Conservation (phyloP, 1,140 invertebrate species). For the Eubasilissa regina region DNA sequence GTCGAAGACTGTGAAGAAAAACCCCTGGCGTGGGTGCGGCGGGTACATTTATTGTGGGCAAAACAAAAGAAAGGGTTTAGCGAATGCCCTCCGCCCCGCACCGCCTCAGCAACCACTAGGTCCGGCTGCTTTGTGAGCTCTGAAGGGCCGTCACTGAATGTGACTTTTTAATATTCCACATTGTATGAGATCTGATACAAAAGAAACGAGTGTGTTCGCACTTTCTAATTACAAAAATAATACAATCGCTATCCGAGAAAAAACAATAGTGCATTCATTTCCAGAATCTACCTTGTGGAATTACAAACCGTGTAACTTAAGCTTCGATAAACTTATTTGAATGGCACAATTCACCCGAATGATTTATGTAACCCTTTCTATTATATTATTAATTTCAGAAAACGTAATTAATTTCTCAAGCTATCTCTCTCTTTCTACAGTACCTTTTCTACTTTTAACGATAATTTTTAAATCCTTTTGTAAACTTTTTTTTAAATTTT, state of each 20-base stretch:
- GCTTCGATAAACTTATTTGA: too few relatives aligned
- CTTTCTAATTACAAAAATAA: not conserved
- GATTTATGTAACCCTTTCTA: too few relatives aligned
- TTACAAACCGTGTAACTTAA: too few relatives aligned
- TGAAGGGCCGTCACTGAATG: constrained; percentile 47
- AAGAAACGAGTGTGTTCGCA: not conserved
- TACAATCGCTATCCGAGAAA: not conserved
- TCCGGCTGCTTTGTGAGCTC: constrained; percentile 27
- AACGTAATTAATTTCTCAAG: too few relatives aligned
- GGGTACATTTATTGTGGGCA: not conserved
- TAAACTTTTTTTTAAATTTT: too few relatives aligned
- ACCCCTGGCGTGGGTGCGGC: not conserved
- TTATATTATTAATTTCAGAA: too few relatives aligned
- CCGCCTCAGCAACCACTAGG: constrained; percentile 4
- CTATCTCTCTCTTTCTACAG: too few relatives aligned
- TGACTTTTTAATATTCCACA: constrained; percentile 53
- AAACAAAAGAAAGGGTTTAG: constrained; percentile 55
- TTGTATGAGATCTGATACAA: not conserved
- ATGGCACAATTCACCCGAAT: too few relatives aligned
- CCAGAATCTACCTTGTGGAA: too few relatives aligned
- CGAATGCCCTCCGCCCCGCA: constrained; percentile 24
- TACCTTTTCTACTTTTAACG: too few relatives aligned
- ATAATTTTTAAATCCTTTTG: too few relatives aligned
- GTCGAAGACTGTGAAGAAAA: not conserved
- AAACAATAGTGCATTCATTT: too few relatives aligned